Evolutionary conservation across 2,113 vertebrate genomes (phyloP), one percentile per base, ranked within the genome.

Genomic region (Amia ocellicauda): DNA sequence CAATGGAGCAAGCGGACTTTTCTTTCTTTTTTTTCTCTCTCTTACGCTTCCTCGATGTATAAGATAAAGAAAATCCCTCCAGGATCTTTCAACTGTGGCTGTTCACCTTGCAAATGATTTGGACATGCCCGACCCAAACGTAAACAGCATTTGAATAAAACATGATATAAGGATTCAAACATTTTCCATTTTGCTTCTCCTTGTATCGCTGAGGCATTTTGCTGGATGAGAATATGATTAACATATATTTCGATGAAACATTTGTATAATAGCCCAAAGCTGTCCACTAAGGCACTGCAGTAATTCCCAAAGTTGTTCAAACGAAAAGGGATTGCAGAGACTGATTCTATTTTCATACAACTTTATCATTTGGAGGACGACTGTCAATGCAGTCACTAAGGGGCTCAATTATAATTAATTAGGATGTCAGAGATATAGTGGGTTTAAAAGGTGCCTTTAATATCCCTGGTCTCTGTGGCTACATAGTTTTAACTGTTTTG

Each of bases 121-220:
- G 73, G 69, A 79, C 66, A 71, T 68, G 68, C 74, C 62, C 50
- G 84, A 71, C 75, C 62, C 45, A 86, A 73, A 75, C 67, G 79
- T 75, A 82, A 87, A 77, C 76, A 80, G 63, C 43, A 16, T 60
- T 81, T 55, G 57, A 89, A 80, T 78, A 84, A 83, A 88, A 80
- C 70, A 80, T 80, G 70, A 47, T 50, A 43, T 76, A 68, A 58
- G 73, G 71, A 54, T 73, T 78, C 67, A 63, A 62, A 67, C 63
- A 69, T 62, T 70, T 75, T 68, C 13, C 54, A n/a, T 64, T 80
- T 77, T 19, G 58, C 61, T 61, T 4, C 20, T 28, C 16, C 23
- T 61, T 24, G 22, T 47, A 26, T 24, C 20, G 20, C 5, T 22
- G 20, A 24, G 22, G 41, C 26, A 28, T 47, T 28, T 55, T 43